A percentile compares a stretch with the other conserved stretches of the same genome.
Conservation (phyloP, 2,797 vertebrate species). For the Chlorospingus flavigularis region DNA sequence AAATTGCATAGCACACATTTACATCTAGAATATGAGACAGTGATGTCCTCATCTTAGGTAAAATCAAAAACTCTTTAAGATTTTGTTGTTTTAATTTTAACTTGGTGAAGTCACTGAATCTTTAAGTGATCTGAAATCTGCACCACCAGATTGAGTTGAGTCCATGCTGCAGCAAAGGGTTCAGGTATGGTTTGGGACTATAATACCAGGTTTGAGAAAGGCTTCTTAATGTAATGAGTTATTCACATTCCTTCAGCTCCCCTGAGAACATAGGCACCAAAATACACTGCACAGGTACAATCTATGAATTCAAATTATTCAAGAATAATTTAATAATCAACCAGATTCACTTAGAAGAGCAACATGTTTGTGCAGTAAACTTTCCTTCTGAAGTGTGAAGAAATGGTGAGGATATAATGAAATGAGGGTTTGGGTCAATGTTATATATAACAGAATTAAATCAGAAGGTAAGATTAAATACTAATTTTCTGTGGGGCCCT, state of each 20-base stretch:
- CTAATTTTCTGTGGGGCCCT: not conserved
- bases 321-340: not conserved
- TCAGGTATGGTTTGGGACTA: not conserved
- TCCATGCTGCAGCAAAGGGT: not conserved
- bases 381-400: not conserved
- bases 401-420: not conserved
- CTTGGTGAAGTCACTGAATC: not conserved
- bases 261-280: not conserved
- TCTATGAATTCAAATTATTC: not conserved
- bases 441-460: not conserved
- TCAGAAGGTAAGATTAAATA: not conserved
- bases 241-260: not conserved
- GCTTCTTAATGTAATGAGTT: not conserved
- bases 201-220: not conserved
- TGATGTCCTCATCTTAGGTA: fast-evolving
- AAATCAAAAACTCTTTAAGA: not conserved
- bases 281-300: not conserved
- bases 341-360: not conserved
- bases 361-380: not conserved
- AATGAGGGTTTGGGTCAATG: not conserved
- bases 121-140: not conserved
- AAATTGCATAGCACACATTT: not conserved
- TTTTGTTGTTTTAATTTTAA: not conserved
- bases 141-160: not conserved
- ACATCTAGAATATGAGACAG: not conserved